Evolutionary conservation across 2,797 vertebrate genomes (phyloP).

Genomic region (Gallinago solitaria): DNA sequence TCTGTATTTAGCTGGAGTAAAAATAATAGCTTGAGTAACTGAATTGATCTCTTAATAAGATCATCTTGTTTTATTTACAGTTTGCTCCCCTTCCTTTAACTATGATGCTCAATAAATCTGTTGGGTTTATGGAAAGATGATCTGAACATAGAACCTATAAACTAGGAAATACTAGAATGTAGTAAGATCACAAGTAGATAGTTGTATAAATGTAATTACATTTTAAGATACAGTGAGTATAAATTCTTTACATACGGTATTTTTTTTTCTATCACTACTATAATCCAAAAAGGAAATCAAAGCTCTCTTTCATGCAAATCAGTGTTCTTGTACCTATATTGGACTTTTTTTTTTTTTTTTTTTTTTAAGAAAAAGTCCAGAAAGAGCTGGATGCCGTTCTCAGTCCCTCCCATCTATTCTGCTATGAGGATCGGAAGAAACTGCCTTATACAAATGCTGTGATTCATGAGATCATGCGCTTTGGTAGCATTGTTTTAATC

Average conservation of each 20-base stretch:
- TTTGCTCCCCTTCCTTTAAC: background rate
- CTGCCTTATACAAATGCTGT: constrained; percentile 24
- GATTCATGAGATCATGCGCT: constrained; percentile 32
- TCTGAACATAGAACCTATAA: background rate
- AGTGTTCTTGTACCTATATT: background rate
- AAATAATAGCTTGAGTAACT: background rate
- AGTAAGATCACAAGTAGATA: background rate
- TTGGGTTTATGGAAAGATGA: background rate
- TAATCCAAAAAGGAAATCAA: background rate
- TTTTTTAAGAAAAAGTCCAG: background rate
- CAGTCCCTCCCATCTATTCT: background rate
- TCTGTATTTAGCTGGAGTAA: background rate
- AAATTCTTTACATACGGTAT: background rate
- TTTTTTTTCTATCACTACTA: background rate
- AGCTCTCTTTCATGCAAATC: background rate
- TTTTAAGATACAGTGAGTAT: background rate
- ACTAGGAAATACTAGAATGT: background rate
- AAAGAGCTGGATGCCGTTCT: background rate
- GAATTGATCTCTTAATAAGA: background rate
- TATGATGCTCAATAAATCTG: background rate
- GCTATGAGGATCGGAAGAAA: constrained; percentile 19
- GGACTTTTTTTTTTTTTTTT: too few species aligned
- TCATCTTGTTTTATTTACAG: background rate
- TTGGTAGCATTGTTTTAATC: background rate
- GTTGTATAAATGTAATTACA: background rate